Evolutionary conservation across 2,113 vertebrate species (phyloP).

Genomic region (Clarias gariepinus): DNA sequence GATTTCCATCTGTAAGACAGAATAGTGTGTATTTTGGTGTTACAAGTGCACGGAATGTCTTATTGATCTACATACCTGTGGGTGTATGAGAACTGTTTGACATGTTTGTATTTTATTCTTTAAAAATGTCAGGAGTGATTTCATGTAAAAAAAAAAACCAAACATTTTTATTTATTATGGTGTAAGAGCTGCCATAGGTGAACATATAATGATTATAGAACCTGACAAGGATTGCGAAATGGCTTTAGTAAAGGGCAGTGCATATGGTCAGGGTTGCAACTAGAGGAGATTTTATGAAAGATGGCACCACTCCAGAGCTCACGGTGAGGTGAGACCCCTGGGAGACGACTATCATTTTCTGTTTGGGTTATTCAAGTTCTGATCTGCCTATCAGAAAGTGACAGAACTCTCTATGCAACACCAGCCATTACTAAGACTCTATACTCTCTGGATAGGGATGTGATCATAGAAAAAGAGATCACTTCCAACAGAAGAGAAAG

Average conservation of each 20-base stretch:
- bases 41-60: not conserved
- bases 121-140: not conserved
- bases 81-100: not conserved
- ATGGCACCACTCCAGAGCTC: not conserved
- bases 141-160: not conserved
- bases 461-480: not conserved
- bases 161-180: not conserved
- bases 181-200: not conserved
- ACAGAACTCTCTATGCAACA: not conserved
- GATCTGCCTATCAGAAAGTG: slow-evolving; percentile 52
- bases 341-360: slow-evolving; percentile 58
- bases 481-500: not conserved
- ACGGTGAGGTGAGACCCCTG: not conserved
- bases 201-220: not conserved
- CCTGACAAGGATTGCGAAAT: not conserved
- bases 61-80: not conserved
- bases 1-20: not conserved
- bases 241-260: not conserved
- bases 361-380: slow-evolving; percentile 59
- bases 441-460: not conserved
- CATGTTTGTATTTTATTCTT: not conserved
- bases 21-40: not conserved
- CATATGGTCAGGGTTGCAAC: not conserved
- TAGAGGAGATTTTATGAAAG: not conserved
- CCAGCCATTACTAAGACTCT: slow-evolving; percentile 16